Evolutionary conservation across 2,797 vertebrate genomes (phyloP).

Genomic region (Mormyrops boulengeri): DNA sequence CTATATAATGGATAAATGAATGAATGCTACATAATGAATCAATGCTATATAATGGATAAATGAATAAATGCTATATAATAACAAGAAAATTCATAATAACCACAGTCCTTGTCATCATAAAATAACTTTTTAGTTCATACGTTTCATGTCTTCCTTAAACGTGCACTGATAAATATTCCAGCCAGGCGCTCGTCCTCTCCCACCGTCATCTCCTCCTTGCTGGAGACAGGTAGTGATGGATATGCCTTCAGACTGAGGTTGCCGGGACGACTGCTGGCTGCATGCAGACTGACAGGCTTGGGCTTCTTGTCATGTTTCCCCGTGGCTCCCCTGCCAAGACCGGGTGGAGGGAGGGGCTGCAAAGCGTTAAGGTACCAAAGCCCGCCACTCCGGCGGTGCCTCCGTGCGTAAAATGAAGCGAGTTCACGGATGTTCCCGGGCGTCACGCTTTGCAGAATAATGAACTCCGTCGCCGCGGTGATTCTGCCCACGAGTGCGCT

Average conservation of each 20-base stretch:
- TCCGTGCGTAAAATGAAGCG: background rate
- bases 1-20: too few relatives aligned
- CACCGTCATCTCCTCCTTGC: background rate
- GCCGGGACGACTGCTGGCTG: background rate
- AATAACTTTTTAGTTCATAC: background rate
- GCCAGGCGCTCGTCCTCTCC: background rate
- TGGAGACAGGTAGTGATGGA: background rate
- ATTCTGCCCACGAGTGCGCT: background rate
- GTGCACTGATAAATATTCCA: conserved; percentile 5
- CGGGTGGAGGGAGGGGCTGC: background rate
- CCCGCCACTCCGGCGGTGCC: background rate
- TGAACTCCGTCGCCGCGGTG: background rate
- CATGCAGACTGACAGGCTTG: conserved; percentile 16
- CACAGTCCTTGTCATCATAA: background rate
- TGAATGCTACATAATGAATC: background rate
- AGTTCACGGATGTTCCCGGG: background rate
- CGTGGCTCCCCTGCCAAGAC: conserved; percentile 19
- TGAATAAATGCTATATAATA: background rate
- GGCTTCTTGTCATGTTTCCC: conserved; percentile 20
- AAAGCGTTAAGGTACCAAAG: background rate
- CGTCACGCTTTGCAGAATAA: background rate
- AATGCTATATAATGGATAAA: too few relatives aligned
- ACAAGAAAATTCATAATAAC: background rate
- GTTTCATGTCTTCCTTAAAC: background rate
- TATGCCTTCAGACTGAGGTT: conserved; percentile 6